Evolutionary conservation across 2,888 invertebrate genomes (phyloP).

Genomic region (Limulus polyphemus): DNA sequence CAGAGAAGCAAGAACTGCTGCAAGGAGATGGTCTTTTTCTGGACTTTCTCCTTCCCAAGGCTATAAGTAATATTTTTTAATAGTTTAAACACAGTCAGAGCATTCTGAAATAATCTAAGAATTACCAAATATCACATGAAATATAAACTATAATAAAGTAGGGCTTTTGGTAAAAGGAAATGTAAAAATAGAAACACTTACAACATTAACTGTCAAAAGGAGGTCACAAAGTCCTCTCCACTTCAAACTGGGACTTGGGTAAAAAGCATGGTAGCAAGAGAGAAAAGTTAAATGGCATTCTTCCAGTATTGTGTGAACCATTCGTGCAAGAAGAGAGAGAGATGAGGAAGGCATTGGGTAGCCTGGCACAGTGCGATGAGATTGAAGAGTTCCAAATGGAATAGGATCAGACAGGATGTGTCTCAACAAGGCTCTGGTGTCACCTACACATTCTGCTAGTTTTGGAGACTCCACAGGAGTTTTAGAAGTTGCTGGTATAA

Average conservation of each 20-base stretch:
- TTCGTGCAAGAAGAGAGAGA: conserved; percentile 16
- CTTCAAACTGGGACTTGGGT: conserved; percentile 80
- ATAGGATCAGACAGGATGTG: conserved; percentile 63
- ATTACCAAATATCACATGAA: too few species aligned
- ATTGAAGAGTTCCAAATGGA: conserved; percentile 32
- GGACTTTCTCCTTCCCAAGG: conserved; percentile 20
- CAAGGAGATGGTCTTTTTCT: conserved; percentile 44
- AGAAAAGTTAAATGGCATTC: conserved; percentile 85
- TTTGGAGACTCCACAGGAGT: conserved; percentile 53
- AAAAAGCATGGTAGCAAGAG: conserved; percentile 88
- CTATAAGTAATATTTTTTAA: conserved; percentile 4
- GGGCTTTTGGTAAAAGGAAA: not conserved
- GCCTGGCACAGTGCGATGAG: conserved; percentile 9
- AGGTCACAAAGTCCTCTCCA: conserved; percentile 83
- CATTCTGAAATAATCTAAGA: too few species aligned
- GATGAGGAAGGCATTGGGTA: conserved; percentile 12
- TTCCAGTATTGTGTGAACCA: conserved; percentile 47
- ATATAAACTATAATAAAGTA: too few species aligned
- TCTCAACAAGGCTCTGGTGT: conserved; percentile 65
- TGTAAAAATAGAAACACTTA: conserved; percentile 3
- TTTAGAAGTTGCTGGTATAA: conserved; percentile 31
- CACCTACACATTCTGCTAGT: conserved; percentile 71
- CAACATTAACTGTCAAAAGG: conserved; percentile 36
- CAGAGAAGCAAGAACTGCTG: conserved; percentile 70
- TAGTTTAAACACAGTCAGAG: not conserved